phyloP scores from a whole-genome alignment of 2,113 vertebrate genomes.

The Macroglossus sobrinus region DNA sequence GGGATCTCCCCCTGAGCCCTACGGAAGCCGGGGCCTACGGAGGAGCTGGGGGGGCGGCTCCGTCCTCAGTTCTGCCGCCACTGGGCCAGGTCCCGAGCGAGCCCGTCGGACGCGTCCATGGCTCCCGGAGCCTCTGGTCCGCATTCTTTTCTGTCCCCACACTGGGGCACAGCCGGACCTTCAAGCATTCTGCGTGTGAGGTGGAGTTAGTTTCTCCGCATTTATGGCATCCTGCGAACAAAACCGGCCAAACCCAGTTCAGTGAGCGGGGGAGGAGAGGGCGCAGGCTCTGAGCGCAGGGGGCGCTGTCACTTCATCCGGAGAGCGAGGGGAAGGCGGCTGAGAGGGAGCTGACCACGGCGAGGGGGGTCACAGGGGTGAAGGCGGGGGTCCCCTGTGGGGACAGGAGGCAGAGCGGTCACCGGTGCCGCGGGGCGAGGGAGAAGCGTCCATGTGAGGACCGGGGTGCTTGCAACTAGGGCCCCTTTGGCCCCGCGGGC shows the following conservation, averaged over 20 bases:
- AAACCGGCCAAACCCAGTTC: fast-evolving
- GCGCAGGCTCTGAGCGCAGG: fast-evolving
- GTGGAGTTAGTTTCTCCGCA: not conserved
- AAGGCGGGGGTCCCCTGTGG: no score
- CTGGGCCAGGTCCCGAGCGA: not conserved
- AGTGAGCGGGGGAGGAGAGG: not conserved
- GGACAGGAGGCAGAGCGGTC: no score
- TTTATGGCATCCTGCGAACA: not conserved
- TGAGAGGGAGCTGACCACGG: no score
- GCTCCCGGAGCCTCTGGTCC: not conserved
- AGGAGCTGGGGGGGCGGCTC: no score
- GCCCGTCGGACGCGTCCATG: fast-evolving
- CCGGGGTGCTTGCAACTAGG: no score
- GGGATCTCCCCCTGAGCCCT: fast-evolving
- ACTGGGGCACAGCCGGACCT: not conserved
- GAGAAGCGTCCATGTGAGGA: not conserved
- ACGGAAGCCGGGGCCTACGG: not conserved
- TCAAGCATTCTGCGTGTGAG: fast-evolving
- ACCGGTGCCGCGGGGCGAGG: not conserved
- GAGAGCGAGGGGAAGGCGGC: no score
- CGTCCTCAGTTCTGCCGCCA: no score
- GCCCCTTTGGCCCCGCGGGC: no score
- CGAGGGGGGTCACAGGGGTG: no score
- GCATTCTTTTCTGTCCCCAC: not conserved
- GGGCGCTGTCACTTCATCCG: no score